A percentile compares a stretch with the other conserved stretches of the same genome.
Conservation (phyloP, 1,140 invertebrate genomes). For the Parasteatoda tepidariorum region DNA sequence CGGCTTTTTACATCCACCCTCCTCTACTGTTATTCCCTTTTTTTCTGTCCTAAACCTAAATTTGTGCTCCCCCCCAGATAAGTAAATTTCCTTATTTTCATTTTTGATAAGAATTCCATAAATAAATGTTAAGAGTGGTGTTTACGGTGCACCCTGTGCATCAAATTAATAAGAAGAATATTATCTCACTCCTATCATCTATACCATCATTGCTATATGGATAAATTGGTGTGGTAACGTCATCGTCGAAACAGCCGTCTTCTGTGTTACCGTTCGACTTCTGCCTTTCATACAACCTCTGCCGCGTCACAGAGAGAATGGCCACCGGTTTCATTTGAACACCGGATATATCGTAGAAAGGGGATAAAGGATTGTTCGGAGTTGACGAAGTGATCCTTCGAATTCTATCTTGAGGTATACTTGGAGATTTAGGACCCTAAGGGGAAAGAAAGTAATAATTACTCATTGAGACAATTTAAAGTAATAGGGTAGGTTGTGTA, state of each 20-base stretch:
- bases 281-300: conserved; percentile 61
- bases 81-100: too few species aligned
- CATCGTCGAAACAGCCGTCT: conserved; percentile 10
- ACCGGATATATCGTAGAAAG: conserved; percentile 70
- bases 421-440: conserved; percentile 68
- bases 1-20: too few species aligned
- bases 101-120: too few species aligned
- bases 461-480: too few species aligned
- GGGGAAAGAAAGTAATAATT: background rate
- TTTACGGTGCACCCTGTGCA: too few species aligned
- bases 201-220: background rate
- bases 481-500: too few species aligned
- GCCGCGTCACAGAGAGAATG: conserved; percentile 61
- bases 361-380: conserved; percentile 68
- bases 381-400: conserved; percentile 69
- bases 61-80: too few species aligned
- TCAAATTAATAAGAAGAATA: too few species aligned
- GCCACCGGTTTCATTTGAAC: conserved; percentile 69
- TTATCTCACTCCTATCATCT: background rate
- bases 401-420: conserved; percentile 70
- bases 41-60: too few species aligned
- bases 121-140: too few species aligned
- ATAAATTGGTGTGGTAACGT: background rate
- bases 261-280: too few species aligned
- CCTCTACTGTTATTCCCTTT: too few species aligned